phyloP scores from a whole-genome alignment of 92 coral and sea anemone genomes.

The Nematostella vectensis region DNA sequence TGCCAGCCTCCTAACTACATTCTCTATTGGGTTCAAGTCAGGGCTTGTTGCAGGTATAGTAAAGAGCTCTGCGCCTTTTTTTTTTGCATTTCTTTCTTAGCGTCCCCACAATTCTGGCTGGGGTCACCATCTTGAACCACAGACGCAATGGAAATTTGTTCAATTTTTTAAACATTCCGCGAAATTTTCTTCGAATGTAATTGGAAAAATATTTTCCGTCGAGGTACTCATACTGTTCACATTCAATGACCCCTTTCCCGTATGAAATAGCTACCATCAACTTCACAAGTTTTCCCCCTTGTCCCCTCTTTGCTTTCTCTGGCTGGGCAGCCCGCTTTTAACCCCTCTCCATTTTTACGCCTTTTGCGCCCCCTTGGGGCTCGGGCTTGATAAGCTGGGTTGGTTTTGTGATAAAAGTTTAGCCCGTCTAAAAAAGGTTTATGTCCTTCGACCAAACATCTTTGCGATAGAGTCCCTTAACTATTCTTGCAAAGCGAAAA shows the following conservation, averaged over 20 bases:
- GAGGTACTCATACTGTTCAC: constrained; percentile 15
- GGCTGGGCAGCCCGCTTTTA: constrained; percentile 26
- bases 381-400: constrained; percentile 12
- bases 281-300: constrained; percentile 22
- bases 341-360: constrained; percentile 18
- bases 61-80: background rate
- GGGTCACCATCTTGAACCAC: constrained; percentile 38
- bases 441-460: constrained; percentile 14
- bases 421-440: constrained; percentile 15
- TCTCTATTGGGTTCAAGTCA: background rate
- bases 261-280: constrained; percentile 24
- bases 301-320: no score
- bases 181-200: constrained; percentile 6
- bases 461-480: constrained; percentile 2
- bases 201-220: constrained; percentile 8
- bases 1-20: background rate
- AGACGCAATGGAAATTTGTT: constrained; percentile 11
- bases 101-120: constrained; percentile 26
- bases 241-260: constrained; percentile 18
- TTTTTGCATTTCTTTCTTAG: constrained; percentile 12
- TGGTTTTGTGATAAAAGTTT: constrained; percentile 16
- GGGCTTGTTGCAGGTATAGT: background rate
- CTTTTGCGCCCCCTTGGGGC: constrained; percentile 14
- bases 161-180: constrained; percentile 3
- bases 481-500: constrained; percentile 15